Evolutionary conservation across 1,140 invertebrate genomes (phyloP).

Genomic region (Papilio machaon): DNA sequence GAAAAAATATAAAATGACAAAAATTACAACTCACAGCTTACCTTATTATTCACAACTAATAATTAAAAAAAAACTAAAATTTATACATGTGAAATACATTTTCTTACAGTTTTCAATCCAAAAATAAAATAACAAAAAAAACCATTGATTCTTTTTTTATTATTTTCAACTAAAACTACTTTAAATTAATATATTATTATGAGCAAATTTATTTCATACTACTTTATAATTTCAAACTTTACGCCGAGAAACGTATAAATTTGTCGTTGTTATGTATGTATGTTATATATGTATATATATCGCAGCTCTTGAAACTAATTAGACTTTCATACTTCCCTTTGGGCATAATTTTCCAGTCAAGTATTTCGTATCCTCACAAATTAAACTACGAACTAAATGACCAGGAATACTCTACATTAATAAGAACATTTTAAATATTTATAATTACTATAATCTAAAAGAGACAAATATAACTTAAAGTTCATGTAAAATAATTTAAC

Average conservation of each 20-base stretch:
- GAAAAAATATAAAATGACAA: too few species aligned
- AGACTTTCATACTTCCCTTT: not conserved
- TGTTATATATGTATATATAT: not conserved
- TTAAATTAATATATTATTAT: not conserved
- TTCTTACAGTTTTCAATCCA: too few species aligned
- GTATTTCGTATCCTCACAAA: constrained; percentile 8
- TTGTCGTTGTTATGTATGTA: not conserved
- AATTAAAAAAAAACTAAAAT: too few species aligned
- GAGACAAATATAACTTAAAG: not conserved
- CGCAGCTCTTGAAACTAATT: not conserved
- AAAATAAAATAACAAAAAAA: not conserved
- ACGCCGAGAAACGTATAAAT: not conserved
- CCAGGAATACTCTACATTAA: not conserved
- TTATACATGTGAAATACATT: too few species aligned
- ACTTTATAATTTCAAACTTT: not conserved
- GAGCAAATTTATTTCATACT: not conserved
- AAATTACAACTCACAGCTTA: too few species aligned
- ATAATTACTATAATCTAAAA: not conserved
- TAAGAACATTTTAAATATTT: not conserved
- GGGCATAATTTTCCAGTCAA: not conserved
- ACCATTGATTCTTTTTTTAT: not conserved
- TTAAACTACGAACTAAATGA: not conserved
- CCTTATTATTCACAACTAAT: too few species aligned
- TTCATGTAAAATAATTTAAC: too few species aligned
- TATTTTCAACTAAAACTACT: not conserved